Percentiles rank a stretch among this genome's conserved stretches.
Evolutionary conservation across 2,888 invertebrate species (phyloP).

Genomic region (Epistrophe grossulariae): DNA sequence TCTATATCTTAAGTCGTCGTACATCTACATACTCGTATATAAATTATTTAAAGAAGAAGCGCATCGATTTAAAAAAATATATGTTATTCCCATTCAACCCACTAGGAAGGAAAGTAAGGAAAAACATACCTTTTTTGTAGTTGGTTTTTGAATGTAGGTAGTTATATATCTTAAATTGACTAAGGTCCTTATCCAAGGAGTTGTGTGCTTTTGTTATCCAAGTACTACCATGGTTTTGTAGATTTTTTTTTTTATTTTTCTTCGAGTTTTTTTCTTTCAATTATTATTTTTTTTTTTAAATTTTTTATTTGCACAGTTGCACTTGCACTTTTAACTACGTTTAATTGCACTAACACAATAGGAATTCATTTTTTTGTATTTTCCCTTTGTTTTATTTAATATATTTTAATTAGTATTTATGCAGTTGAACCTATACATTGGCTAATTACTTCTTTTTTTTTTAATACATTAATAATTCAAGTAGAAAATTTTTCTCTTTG

Average conservation of each 20-base stretch:
- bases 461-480: slow-evolving; percentile 38
- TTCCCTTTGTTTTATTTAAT: slow-evolving; percentile 6
- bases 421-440: slow-evolving; percentile 31
- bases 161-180: slow-evolving; percentile 47
- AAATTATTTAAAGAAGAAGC: neutral
- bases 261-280: slow-evolving; percentile 12
- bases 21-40: neutral
- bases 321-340: slow-evolving; percentile 30
- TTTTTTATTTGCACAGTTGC: neutral
- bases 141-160: slow-evolving; percentile 27
- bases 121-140: slow-evolving; percentile 47
- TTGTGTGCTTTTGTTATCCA: slow-evolving; percentile 61
- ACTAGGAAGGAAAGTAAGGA: neutral
- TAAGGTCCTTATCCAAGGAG: slow-evolving; percentile 46
- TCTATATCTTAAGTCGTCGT: neutral
- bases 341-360: slow-evolving; percentile 31
- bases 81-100: neutral
- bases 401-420: slow-evolving; percentile 21
- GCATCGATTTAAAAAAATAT: slow-evolving; percentile 30
- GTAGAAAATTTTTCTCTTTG: slow-evolving; percentile 22
- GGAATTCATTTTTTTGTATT: neutral
- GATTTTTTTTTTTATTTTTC: neutral
- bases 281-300: slow-evolving; percentile 37
- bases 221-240: slow-evolving; percentile 57
- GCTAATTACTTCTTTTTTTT: slow-evolving; percentile 23